Base-by-base conservation (phyloP, 2,113 vertebrate species). In the Ophthalmolycus amberensis region DNA sequence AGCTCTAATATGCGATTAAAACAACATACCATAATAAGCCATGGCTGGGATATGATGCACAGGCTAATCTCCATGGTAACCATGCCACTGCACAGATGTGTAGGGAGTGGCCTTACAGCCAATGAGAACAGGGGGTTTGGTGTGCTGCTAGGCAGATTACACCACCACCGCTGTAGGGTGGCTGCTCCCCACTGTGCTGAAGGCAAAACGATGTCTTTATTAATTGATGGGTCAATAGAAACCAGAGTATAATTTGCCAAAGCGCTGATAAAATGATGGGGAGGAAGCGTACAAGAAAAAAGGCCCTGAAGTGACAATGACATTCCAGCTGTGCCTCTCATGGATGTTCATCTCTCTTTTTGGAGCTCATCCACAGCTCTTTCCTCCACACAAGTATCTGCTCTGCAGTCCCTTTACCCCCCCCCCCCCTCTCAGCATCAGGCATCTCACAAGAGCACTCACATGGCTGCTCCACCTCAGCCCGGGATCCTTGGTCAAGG, bases 61-160 rank as follows among this genome's bases (percentile, higher is more conserved):
- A 71, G 48, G 79, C 65, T 74, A 8, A 79, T 94, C 82, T 68
- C 87, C 85, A 93, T 92, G 91, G 93, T 85, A 86, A 92, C 92
- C 63, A 40, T 73, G 76, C 16, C 18, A 79, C 38, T 9, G 68
- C 71, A 85, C 67, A 69, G 76, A 89, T 87, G 72, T 86, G 85
- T 79, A 91, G 90, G 85, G 81, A 89, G 84, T 87, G 84, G 87
- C 71, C 79, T 40, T 64, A 73, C 15, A 87, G 87, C 89, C 90
- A 92, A 85, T 93, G 75, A 84, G 68, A 91, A 72, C 15, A 63
- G 27, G 27, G 75, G 60, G 80, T 77, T 25, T 62, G 58, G 34
- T 42, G 72, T 90, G 91, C 87, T 92, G 88, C 92, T 89, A 92
- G 90, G 91, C 91, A 94, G 93, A 94, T 88, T 90, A 84, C 48